Percentiles rank a stretch among this genome's conserved stretches.
These are phyloP conservation scores for Gila robusta DNA, from an alignment of 2,797 vertebrate species.

Conservation along the genomic window DNA sequence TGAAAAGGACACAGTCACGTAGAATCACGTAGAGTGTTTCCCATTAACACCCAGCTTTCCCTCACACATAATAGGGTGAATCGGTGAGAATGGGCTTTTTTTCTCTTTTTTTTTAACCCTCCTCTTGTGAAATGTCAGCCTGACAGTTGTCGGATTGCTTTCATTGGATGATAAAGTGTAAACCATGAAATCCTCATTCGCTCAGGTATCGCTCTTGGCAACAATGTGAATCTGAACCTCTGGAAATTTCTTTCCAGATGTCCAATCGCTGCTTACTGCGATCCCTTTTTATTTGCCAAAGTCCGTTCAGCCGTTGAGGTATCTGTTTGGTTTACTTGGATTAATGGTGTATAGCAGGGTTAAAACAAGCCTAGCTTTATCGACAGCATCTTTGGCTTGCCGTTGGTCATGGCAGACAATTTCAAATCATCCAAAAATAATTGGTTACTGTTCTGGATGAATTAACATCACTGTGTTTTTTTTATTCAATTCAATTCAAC, in stretches of 20 bases:
- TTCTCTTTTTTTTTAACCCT: background rate
- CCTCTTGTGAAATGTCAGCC: slow-evolving; percentile 25
- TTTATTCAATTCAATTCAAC: too few species aligned
- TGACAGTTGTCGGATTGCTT: slow-evolving; percentile 27
- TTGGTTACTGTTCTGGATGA: background rate
- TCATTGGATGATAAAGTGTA: slow-evolving; percentile 31
- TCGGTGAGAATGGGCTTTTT: background rate
- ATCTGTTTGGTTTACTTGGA: background rate
- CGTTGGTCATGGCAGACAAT: background rate
- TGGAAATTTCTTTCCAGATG: background rate
- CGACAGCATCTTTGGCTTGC: background rate
- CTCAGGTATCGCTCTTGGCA: slow-evolving; percentile 13
- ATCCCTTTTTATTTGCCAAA: slow-evolving; percentile 12
- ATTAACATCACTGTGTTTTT: background rate
- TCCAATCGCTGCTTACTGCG: background rate
- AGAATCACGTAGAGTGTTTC: slow-evolving; percentile 22
- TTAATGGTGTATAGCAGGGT: background rate
- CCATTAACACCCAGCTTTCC: slow-evolving; percentile 37
- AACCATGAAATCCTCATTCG: slow-evolving; percentile 17
- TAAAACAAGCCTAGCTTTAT: background rate
- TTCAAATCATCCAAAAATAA: background rate
- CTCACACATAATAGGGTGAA: slow-evolving; percentile 18
- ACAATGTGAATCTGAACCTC: slow-evolving; percentile 24
- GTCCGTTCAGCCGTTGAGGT: slow-evolving; percentile 4
- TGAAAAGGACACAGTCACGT: slow-evolving; percentile 7